phyloP scores from a whole-genome alignment of 1,140 invertebrate species.

The Leguminivora glycinivorella region DNA sequence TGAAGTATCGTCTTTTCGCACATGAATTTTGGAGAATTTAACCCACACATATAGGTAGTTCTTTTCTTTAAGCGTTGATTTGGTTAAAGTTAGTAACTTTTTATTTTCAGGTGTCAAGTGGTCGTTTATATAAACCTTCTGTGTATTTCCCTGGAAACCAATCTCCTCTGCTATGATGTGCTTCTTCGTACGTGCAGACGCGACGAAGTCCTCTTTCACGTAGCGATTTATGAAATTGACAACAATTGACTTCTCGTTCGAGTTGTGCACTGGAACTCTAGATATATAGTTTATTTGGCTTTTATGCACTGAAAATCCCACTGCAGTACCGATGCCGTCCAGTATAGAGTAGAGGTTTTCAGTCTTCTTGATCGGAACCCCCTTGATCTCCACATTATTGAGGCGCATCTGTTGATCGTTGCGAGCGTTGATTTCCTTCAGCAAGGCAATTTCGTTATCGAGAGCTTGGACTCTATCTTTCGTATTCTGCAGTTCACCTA shows the following conservation, averaged over 20 bases:
- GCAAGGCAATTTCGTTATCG: background rate
- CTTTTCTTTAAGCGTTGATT: background rate
- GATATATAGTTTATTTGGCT: slow-evolving; percentile 35
- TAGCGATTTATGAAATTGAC: slow-evolving; percentile 33
- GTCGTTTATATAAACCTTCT: slow-evolving; percentile 35
- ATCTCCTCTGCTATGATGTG: background rate
- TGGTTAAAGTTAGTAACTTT: background rate
- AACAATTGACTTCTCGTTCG: slow-evolving; percentile 33
- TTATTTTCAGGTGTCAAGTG: slow-evolving; percentile 29
- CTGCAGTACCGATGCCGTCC: slow-evolving; percentile 27
- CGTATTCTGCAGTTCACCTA: background rate
- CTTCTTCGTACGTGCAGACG: background rate
- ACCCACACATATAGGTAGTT: background rate
- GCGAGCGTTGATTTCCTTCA: background rate
- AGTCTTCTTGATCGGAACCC: slow-evolving; percentile 31
- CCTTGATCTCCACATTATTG: slow-evolving; percentile 40
- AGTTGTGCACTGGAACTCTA: slow-evolving; percentile 31
- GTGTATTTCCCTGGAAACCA: background rate
- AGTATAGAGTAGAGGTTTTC: slow-evolving; percentile 32
- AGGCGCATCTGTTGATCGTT: background rate
- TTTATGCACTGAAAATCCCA: slow-evolving; percentile 29
- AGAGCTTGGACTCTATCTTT: background rate
- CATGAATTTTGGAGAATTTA: background rate
- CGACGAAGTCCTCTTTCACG: slow-evolving; percentile 16
- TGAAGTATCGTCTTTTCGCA: background rate